Conservation (phyloP, 1,140 invertebrate genomes). For the Temnothorax nylanderi region DNA sequence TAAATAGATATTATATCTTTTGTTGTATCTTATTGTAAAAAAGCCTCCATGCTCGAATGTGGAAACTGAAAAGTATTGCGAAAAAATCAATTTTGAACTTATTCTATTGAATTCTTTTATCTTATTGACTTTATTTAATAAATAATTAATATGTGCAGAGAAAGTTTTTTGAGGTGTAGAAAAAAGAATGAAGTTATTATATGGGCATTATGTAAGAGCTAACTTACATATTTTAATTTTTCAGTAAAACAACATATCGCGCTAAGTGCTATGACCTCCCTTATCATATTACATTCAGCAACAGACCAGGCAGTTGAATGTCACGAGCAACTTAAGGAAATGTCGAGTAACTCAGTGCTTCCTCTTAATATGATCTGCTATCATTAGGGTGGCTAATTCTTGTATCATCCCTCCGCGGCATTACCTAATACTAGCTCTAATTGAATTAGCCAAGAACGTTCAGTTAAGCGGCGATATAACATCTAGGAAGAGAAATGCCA, state of each 20-base stretch:
- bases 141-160: neutral
- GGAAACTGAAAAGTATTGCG: neutral
- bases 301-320: neutral
- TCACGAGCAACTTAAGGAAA: constrained; percentile 53
- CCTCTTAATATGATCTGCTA: constrained; percentile 48
- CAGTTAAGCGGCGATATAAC: constrained; percentile 67
- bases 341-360: constrained; percentile 50
- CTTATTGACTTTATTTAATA: neutral
- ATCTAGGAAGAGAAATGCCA: constrained; percentile 36
- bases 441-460: constrained; percentile 66
- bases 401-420: constrained; percentile 64
- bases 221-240: neutral
- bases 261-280: neutral
- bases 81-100: neutral
- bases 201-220: neutral
- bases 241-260: neutral
- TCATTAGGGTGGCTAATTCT: constrained; percentile 67
- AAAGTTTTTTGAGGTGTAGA: neutral
- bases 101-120: neutral
- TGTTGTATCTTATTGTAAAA: neutral
- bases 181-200: neutral
- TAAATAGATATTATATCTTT: neutral
- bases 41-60: neutral
- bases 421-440: constrained; percentile 71
- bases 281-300: constrained; percentile 34